These are phyloP conservation scores for Formica selysi DNA, from an alignment of 1,140 invertebrate species.

Conservation along the genomic window DNA sequence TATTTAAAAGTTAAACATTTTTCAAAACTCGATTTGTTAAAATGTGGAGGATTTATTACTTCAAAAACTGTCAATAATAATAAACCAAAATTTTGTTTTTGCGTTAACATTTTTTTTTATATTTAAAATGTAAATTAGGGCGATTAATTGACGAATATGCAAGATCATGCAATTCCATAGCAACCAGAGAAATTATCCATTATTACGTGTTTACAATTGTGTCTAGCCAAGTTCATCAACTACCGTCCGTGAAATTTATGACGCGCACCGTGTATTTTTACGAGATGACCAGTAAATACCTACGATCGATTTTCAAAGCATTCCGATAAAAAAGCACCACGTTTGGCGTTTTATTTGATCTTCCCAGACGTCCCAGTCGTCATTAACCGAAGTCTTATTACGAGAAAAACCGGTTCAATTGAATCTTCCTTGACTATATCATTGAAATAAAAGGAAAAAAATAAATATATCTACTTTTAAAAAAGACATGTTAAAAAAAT, in stretches of 20 bases:
- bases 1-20: conserved; percentile 3
- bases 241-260: conserved; percentile 27
- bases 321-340: conserved; percentile 20
- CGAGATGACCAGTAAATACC: conserved; percentile 3
- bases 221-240: background rate
- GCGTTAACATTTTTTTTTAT: background rate
- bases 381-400: conserved; percentile 60
- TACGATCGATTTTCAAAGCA: conserved; percentile 52
- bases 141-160: background rate
- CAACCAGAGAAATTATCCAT: conserved; percentile 14
- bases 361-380: conserved; percentile 10
- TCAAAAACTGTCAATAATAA: background rate
- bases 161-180: background rate
- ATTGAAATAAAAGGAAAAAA: conserved; percentile 61
- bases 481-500: too few species aligned
- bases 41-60: background rate
- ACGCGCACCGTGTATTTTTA: conserved; percentile 31
- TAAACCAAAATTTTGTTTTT: background rate
- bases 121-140: background rate
- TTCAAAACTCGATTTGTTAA: background rate
- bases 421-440: conserved; percentile 52
- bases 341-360: conserved; percentile 56
- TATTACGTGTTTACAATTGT: background rate
- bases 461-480: conserved; percentile 19
- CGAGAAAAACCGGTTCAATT: conserved; percentile 44